Evolutionary conservation across 2,888 invertebrate genomes (phyloP).

Genomic region (Eupeodes luniger): DNA sequence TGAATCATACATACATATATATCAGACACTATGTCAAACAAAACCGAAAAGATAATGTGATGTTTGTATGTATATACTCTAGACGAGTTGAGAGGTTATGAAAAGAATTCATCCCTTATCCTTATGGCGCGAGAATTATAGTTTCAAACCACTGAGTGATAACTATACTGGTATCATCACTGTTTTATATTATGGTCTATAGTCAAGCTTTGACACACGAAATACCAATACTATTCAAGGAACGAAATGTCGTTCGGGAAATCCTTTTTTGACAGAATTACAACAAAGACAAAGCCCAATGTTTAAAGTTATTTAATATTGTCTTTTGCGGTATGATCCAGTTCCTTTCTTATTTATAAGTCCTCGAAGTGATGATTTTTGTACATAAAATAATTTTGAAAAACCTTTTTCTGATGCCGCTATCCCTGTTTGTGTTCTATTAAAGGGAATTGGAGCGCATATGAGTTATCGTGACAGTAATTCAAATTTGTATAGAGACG

Average conservation of each 20-base stretch:
- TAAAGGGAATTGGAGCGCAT: slow-evolving; percentile 65
- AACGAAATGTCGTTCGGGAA: slow-evolving; percentile 30
- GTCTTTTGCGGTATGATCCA: slow-evolving; percentile 13
- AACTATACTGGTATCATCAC: not conserved
- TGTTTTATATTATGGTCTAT: not conserved
- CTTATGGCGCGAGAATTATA: not conserved
- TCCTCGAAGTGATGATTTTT: slow-evolving; percentile 12
- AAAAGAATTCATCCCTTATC: slow-evolving; percentile 47
- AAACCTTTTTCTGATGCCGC: slow-evolving; percentile 12
- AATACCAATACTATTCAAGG: not conserved
- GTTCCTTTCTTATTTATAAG: slow-evolving; percentile 13
- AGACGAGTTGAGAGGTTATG: slow-evolving; percentile 58
- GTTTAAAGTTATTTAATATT: slow-evolving; percentile 30
- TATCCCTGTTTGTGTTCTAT: slow-evolving; percentile 25
- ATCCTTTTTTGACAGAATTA: slow-evolving; percentile 33
- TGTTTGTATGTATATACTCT: not conserved
- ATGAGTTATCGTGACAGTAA: slow-evolving; percentile 73
- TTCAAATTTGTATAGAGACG: slow-evolving; percentile 63
- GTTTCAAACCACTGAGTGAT: not conserved
- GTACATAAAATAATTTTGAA: slow-evolving; percentile 28
- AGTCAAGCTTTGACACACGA: slow-evolving; percentile 43
- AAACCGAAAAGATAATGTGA: slow-evolving; percentile 24
- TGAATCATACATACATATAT: slow-evolving; percentile 29
- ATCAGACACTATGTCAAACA: slow-evolving; percentile 33
- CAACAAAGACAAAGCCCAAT: slow-evolving; percentile 43